Percentiles rank a stretch among this genome's conserved stretches.
phyloP scores from a whole-genome alignment of 2,113 vertebrate species.

The Chinchilla lanigera region DNA sequence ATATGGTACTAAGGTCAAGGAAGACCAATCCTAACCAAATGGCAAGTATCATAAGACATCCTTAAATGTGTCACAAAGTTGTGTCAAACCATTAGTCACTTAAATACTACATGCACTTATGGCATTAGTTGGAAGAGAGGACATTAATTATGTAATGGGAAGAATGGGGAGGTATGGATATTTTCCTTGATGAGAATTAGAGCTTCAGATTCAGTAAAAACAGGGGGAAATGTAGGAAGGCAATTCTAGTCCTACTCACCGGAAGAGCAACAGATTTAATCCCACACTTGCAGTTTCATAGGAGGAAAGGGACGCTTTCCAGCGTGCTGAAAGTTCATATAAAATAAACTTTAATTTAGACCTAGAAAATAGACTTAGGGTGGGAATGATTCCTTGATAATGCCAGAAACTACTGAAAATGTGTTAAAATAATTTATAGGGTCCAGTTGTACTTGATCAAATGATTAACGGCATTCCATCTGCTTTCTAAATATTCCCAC shows the following conservation, averaged over 20 bases:
- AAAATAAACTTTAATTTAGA: slow-evolving; percentile 44
- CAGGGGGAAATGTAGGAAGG: neutral
- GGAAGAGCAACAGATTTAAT: neutral
- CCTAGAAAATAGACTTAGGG: slow-evolving; percentile 37
- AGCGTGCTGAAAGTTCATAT: neutral
- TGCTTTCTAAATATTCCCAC: slow-evolving; percentile 83
- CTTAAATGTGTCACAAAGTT: neutral
- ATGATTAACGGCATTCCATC: slow-evolving; percentile 82
- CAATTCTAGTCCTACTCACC: neutral
- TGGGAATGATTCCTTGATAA: slow-evolving; percentile 49
- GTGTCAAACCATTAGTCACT: neutral
- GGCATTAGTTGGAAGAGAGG: neutral
- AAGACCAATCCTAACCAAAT: slow-evolving; percentile 23
- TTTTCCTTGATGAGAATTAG: neutral
- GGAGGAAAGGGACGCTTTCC: neutral
- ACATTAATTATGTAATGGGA: neutral
- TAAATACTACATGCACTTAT: slow-evolving; percentile 1
- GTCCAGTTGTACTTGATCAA: slow-evolving; percentile 83
- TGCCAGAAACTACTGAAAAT: slow-evolving; percentile 48
- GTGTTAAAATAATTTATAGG: slow-evolving; percentile 79
- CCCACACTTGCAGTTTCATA: neutral
- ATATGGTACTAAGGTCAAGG: neutral
- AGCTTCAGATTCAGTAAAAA: neutral
- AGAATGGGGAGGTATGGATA: neutral
- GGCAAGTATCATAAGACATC: neutral